Percentiles rank a stretch among this genome's conserved stretches.
These are phyloP conservation scores for Spilogale gracilis DNA, from an alignment of 2,113 vertebrate genomes.

Conservation along the genomic window DNA sequence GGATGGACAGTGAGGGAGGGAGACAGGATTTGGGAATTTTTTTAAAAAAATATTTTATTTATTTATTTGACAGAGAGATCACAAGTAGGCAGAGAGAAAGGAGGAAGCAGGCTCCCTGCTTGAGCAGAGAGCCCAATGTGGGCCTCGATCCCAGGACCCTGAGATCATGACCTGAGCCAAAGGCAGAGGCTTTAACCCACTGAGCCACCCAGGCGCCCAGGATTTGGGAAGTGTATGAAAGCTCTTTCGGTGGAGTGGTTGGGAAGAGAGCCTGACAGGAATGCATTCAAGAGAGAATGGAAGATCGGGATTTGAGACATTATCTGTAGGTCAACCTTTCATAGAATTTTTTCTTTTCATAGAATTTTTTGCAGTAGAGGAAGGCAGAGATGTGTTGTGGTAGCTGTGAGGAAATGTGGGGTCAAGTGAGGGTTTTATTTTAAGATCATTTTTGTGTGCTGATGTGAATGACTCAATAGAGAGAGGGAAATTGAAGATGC, in stretches of 20 bases:
- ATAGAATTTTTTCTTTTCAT: neutral
- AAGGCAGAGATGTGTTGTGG: neutral
- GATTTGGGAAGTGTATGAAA: neutral
- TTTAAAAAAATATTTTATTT: too few relatives aligned
- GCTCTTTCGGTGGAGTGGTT: neutral
- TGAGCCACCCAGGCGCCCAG: too few relatives aligned
- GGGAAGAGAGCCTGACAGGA: neutral
- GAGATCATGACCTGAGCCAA: too few relatives aligned
- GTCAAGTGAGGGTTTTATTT: conserved; percentile 34
- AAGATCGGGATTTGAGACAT: neutral
- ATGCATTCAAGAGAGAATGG: neutral
- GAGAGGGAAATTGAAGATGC: neutral
- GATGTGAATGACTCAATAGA: conserved; percentile 16
- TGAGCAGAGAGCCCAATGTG: too few relatives aligned
- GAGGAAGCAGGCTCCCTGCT: too few relatives aligned
- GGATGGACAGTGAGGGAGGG: neutral
- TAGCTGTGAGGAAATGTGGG: neutral
- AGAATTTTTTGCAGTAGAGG: neutral
- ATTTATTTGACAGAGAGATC: too few relatives aligned
- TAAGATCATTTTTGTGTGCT: neutral
- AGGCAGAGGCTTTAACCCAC: too few relatives aligned
- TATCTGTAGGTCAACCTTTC: neutral
- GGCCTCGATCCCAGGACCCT: too few relatives aligned
- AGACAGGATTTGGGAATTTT: neutral
- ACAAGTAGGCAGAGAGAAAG: too few relatives aligned